Evolutionary conservation across 2,113 vertebrate genomes (phyloP).

Genomic region (Podarcis muralis): DNA sequence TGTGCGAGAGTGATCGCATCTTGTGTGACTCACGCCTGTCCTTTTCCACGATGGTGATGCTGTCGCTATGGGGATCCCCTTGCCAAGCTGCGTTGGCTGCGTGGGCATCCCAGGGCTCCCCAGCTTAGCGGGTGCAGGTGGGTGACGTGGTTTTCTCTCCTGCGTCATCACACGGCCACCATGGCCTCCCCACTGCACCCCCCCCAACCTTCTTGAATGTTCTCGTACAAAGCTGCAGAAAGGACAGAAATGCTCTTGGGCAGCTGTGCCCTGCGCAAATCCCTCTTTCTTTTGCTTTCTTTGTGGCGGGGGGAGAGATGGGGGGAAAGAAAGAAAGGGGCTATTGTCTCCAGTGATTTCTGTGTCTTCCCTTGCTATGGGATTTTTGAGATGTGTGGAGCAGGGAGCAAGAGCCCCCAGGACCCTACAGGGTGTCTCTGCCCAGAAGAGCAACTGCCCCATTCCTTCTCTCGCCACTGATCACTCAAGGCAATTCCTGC

Average conservation of each 20-base stretch:
- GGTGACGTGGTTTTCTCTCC: constrained; percentile 35
- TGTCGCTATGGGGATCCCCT: no score
- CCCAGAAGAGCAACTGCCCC: no score
- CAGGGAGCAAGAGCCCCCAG: no score
- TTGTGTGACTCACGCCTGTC: constrained; percentile 48
- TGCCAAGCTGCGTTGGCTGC: constrained; percentile 3
- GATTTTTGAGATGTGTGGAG: no score
- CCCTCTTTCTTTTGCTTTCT: not conserved
- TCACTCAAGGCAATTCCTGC: no score
- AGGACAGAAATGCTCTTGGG: not conserved
- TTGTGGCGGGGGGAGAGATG: no score
- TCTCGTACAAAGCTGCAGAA: constrained; percentile 9
- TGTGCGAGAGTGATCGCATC: not conserved
- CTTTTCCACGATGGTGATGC: constrained; percentile 12
- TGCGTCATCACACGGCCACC: constrained; percentile 26
- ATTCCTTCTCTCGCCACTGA: no score
- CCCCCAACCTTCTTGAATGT: not conserved
- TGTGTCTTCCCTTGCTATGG: no score
- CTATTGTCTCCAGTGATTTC: no score
- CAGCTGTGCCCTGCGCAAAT: not conserved
- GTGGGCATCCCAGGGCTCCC: constrained; percentile 46
- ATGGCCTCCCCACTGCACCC: not conserved
- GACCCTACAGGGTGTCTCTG: no score
- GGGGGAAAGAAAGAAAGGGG: no score
- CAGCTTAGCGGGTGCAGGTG: constrained; percentile 12